Percentiles rank a stretch among this genome's conserved stretches.
Evolutionary conservation across 2,113 vertebrate genomes (phyloP).

Genomic region (Chelonoidis abingdonii): DNA sequence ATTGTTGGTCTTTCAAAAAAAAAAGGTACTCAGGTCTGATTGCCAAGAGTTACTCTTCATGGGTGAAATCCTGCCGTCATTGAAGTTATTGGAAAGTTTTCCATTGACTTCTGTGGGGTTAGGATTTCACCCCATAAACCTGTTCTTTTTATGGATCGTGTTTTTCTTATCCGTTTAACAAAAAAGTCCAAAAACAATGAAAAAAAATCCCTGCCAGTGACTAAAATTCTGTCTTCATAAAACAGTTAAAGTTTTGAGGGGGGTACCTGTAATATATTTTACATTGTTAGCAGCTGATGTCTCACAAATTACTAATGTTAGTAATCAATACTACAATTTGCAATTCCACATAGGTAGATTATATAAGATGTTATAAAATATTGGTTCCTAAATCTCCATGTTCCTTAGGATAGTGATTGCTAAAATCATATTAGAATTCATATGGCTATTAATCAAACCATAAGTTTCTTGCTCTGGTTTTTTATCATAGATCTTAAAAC

Average conservation of each 20-base stretch:
- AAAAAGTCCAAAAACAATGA: not conserved
- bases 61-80: not conserved
- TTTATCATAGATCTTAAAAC: not conserved
- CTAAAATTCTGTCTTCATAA: not conserved
- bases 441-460: slow-evolving; percentile 48
- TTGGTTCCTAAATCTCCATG: slow-evolving; percentile 23
- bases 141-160: not conserved
- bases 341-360: not conserved
- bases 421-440: slow-evolving; percentile 47
- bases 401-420: not conserved
- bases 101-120: not conserved
- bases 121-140: not conserved
- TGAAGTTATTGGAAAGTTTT: not conserved
- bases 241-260: not conserved
- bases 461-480: slow-evolving; percentile 26
- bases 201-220: not conserved
- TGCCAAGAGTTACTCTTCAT: not conserved
- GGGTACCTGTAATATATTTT: not conserved
- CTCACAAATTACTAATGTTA: slow-evolving; percentile 11
- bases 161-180: not conserved
- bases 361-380: slow-evolving; percentile 5
- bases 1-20: not conserved
- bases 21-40: not conserved
- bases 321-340: slow-evolving; percentile 45
- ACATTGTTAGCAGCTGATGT: not conserved